Evolutionary conservation across 2,113 vertebrate genomes (phyloP), one percentile per base, ranked within the genome.

Genomic region (Notothenia rossii): DNA sequence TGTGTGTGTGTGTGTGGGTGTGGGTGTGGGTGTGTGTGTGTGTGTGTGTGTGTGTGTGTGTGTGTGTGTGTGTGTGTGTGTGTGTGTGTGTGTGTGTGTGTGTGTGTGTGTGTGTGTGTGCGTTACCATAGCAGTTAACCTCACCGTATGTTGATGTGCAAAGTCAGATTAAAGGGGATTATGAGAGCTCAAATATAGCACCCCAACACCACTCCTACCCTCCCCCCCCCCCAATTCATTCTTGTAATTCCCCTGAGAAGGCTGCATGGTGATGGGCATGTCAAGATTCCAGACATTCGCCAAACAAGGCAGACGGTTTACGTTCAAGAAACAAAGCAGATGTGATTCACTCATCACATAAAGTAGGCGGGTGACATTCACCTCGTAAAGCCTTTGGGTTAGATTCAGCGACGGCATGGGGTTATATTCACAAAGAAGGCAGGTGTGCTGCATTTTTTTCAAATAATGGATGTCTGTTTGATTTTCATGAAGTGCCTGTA

Each of bases 141-240:
- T 58, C n/a, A 33, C 6, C 13, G 5, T 68, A 55, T 80, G 61
- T 51, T 81, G 59, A 76, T 68, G 49, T 56, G 50, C 20, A 75
- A 50, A 65, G 79, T 51, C 54, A 80, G 56, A 85, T 82, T 77
- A 75, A 45, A 73, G 58, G 54, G 75, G 75, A 87, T 87, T 79
- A 81, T 55, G 11, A 53, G 15, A 20, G 73, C 69, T 86, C 74
- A 73, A 65, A 51, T 56, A 51, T 12, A 22, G 20, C 48, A 6
- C 13, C 50, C 9, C 13, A 0, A 43, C 36, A 13, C 20, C 66
- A 22, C 9, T 7, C 43, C 10, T 10, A 1, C 12, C 62, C 45
- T 3, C 1, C 17, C 45, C 20, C 22, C 58, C 43, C 20, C 22
- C 58, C 43, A 22, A 60, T 81, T 74, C 62, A 79, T 77, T 67